Conservation (phyloP, 2,113 vertebrate genomes). For the Sylvietta virens region DNA sequence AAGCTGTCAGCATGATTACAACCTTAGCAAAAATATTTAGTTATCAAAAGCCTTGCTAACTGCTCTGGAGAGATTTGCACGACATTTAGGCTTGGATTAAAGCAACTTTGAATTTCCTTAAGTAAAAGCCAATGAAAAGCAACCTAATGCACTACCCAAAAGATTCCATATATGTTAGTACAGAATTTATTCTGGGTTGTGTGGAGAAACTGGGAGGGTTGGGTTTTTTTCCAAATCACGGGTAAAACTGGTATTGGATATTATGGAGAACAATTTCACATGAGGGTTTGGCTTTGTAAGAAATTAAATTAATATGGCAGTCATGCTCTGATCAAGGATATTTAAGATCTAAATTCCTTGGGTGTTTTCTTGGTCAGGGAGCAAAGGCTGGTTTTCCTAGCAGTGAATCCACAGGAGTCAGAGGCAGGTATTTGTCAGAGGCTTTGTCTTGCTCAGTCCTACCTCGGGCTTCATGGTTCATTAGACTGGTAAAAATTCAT, state of each 20-base stretch:
- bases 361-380: background rate
- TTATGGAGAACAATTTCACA: background rate
- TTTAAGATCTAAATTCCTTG: background rate
- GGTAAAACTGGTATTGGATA: background rate
- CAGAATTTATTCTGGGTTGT: background rate
- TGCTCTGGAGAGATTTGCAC: background rate
- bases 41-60: background rate
- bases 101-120: background rate
- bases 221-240: background rate
- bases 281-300: background rate
- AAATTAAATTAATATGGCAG: background rate
- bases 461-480: background rate
- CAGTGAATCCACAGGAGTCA: background rate
- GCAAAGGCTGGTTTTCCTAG: background rate
- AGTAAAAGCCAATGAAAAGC: background rate
- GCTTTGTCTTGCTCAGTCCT: background rate
- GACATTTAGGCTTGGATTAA: background rate
- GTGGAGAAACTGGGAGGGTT: background rate
- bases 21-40: background rate
- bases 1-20: background rate
- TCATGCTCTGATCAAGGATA: background rate
- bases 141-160: background rate
- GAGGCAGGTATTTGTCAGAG: background rate
- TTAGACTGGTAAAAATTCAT: background rate
- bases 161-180: background rate